Conservation (phyloP, 2,888 invertebrate species). For the Amblyjoppa proteus region DNA sequence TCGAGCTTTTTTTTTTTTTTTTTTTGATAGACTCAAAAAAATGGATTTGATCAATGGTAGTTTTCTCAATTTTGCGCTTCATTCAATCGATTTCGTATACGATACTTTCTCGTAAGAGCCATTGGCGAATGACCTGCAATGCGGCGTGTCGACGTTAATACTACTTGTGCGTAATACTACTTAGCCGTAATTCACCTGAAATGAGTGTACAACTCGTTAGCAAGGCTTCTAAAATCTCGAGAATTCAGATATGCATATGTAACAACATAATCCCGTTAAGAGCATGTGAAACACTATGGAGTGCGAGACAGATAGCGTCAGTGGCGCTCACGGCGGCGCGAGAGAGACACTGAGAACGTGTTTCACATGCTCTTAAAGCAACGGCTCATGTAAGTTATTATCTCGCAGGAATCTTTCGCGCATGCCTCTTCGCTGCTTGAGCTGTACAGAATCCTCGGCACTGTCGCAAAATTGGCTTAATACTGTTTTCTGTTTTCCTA, state of each 20-base stretch:
- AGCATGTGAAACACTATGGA: no score
- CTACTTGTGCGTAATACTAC: not conserved
- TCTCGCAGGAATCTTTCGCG: not conserved
- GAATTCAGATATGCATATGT: not conserved
- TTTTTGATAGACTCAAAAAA: not conserved
- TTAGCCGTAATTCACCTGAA: not conserved
- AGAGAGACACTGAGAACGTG: no score
- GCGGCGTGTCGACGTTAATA: not conserved
- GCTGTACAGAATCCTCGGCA: not conserved
- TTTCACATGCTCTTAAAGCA: not conserved
- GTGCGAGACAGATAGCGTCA: no score
- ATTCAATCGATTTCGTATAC: not conserved
- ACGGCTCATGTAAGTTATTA: not conserved
- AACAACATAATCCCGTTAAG: not conserved
- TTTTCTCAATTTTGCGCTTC: not conserved
- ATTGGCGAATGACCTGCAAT: constrained; percentile 14
- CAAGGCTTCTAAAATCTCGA: constrained; percentile 15
- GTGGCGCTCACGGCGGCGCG: no score
- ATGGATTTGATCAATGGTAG: not conserved
- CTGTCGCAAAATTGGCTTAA: not conserved
- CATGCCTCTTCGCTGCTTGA: not conserved
- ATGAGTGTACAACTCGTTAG: constrained; percentile 20
- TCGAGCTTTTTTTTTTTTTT: not conserved
- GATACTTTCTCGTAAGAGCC: not conserved
- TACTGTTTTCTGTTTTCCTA: not conserved